Base-by-base conservation (phyloP, 2,888 invertebrate species). In the Harpalus rufipes region DNA sequence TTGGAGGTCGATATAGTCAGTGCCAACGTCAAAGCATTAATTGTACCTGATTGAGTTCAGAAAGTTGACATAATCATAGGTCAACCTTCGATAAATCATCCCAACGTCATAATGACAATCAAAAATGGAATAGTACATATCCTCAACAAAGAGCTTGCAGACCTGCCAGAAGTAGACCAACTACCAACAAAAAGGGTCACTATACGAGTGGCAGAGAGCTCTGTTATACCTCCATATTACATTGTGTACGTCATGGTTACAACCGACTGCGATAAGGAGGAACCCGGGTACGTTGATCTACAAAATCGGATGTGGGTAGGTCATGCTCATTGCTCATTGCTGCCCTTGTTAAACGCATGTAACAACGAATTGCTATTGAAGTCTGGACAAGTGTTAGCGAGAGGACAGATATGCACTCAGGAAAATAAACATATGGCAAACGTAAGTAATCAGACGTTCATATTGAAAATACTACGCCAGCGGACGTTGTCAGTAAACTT, bases 1-100 rank as follows among this genome's bases (percentile, higher is more conserved):
- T n/a, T 68, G 7, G 32, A 39, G 16, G 68, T 68, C n/a, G 68
- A 68, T n/a, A 2, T 68, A 32, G 68, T 39, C 10, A 6, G 14
- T 1, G 68, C 68, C 21, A n/a, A n/a, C n/a, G n/a, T n/a, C n/a
- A n/a, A n/a, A n/a, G n/a, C n/a, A n/a, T n/a, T n/a, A n/a, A n/a
- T 85, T 59, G 78, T 85, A 1, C 14, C 61, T 7, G 79, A 86
- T 80, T 7, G 58, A 44, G 78, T 81, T 12, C 86, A 86, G 63
- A 58, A 63, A 7, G 68, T 86, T 10, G 79, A 85, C n/a, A 72
- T 86, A n/a, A 80, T 86, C 72, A 63, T 85, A 16, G 86, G 86
- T 1, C 86, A 86, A 72, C 61, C 85, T 8, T 81, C 85, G 72
- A 72, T 85, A 8, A 85, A 86, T 41, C 61, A 63, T 14, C 44